Conservation (phyloP, 2,113 vertebrate genomes). For the Vicugna pacos region DNA sequence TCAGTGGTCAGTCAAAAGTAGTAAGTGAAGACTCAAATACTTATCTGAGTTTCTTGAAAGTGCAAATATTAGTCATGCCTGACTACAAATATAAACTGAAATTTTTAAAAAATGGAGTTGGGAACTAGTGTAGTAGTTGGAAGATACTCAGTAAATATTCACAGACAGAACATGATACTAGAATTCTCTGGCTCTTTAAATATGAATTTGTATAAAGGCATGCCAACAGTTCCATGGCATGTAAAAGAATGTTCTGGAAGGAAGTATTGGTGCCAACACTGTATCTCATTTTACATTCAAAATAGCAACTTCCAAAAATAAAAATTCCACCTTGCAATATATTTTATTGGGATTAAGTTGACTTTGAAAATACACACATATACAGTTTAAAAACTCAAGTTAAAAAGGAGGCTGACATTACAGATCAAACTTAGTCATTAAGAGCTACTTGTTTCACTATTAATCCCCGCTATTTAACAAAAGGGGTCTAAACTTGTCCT, state of each 20-base stretch:
- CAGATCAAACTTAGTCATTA: background rate
- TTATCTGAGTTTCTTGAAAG: constrained; percentile 21
- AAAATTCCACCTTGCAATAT: constrained; percentile 57
- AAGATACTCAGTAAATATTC: constrained; percentile 36
- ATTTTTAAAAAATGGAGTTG: background rate
- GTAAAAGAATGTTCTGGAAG: constrained; percentile 36
- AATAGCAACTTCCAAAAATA: constrained; percentile 32
- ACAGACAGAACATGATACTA: constrained; percentile 13
- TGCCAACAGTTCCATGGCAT: background rate
- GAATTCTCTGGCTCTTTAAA: background rate
- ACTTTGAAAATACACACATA: background rate
- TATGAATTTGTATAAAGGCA: background rate
- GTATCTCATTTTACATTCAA: constrained; percentile 19
- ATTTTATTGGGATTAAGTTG: constrained; percentile 40
- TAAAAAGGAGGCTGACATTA: constrained; percentile 9
- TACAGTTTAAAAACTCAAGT: background rate
- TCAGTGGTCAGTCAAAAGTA: constrained; percentile 84
- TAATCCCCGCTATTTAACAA: background rate
- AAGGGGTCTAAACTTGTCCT: background rate
- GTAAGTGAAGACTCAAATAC: constrained; percentile 36
- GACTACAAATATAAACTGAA: background rate
- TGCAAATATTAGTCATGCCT: background rate
- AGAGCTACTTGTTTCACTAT: background rate
- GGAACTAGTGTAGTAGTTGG: constrained; percentile 17
- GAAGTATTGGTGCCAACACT: background rate